Evolutionary conservation across 2,113 vertebrate genomes (phyloP), one percentile per base, ranked within the genome.

Genomic region (Anser brachyrhynchus): DNA sequence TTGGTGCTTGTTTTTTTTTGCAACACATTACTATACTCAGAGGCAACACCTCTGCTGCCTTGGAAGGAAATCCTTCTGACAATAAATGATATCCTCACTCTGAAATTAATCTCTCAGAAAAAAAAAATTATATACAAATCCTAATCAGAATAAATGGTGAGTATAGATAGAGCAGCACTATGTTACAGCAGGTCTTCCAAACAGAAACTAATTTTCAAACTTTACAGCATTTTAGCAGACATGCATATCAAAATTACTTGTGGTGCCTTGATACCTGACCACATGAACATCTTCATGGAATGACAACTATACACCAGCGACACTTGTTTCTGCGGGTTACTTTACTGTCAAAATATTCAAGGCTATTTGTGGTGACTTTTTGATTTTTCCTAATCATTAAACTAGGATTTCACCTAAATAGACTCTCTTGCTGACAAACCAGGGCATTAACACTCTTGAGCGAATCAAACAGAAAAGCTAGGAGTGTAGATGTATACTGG

Each of bases 11-110:
- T 22, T 49, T 51, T 37, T 37, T 37, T 41, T 18, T 10, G 10
- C 10, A 82, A 58, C 43, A 28, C 46, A 20, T 3, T 37, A 69
- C 16, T 13, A 21, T 44, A n/a, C 9, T 85, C 43, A 83, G 58
- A 73, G 29, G 5, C 0, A 0, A 20, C 10, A 18, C 11, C 10
- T 81, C 43, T 70, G 19, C 57, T 59, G 8, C 15, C 29, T 31
- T 11, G 28, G n/a, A 23, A 72, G 37, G 37, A 78, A 92, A 41
- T 16, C 28, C 25, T 37, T 41, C 73, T 52, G 54, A 73, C 4
- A 58, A 33, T 16, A 79, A 76, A 43, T 3, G 0, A 37, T 3
- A 19, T 6, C 14, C 13, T 52, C 44, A 35, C 43, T 52, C 43
- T 39, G n/a, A 82, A 91, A 82, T 29, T 23, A 29, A 85, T 29